Evolutionary conservation across 2,113 vertebrate genomes (phyloP), one percentile per base, ranked within the genome.

Genomic region (Apeltes quadracus): DNA sequence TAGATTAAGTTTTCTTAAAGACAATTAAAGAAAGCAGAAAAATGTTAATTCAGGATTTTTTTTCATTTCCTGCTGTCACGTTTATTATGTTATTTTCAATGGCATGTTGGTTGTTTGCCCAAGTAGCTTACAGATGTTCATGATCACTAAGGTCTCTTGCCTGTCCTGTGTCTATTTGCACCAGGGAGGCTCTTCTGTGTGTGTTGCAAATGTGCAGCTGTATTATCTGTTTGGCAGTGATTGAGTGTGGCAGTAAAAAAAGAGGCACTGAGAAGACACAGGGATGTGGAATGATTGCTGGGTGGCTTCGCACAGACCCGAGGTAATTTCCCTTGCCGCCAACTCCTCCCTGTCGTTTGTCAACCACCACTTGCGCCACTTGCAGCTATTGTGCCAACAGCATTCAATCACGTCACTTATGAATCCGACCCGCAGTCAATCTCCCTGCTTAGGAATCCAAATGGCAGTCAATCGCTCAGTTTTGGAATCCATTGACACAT

Each of bases 321-420:
- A 84, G 58, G 84, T 93, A 91, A 93, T 93, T 93, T 92, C 90
- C 92, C 89, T 84, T 44, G 73, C 77, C 70, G 75, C 87, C 70
- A 79, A 84, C 84, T 75, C 82, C 48, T 76, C 78, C 80, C 73
- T 48, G 79, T 87, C 86, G 82, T 92, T 93, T 92, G 88, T 93
- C 92, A 93, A 88, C 80, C 75, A 70, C 87, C 76, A 80, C 85
- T 90, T 89, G 85, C 78, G 76, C 76, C 55, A 66, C 76, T 91
- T 89, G 92, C 90, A 92, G 90, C 85, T 70, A 84, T 88, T 86
- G 84, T 90, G 91, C 89, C 91, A 91, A 90, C 86, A 85, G 79
- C 91, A 92, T 91, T 94, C 92, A 89, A 88, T 90, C 88, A 89
- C 53, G 44, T 78, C 36, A 77, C 84, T 89, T 88, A 86, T 87